Evolutionary conservation across 2,888 invertebrate genomes (phyloP), one percentile per base, ranked within the genome.

Genomic region (Mesoligia furuncula): DNA sequence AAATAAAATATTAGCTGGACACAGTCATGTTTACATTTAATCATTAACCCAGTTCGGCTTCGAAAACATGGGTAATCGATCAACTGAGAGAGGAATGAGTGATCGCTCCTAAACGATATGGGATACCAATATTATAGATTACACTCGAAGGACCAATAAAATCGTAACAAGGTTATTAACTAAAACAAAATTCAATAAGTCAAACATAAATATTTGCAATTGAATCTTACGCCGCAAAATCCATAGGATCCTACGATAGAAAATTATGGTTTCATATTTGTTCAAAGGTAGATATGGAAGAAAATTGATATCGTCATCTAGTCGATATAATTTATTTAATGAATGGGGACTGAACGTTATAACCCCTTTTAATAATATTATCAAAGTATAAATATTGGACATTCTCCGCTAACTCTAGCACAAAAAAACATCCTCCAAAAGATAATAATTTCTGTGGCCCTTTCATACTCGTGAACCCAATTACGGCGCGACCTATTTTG

Each of bases 21-120:
- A 69, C 17, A 36, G 36, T 36, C 36, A 36, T 71, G 62, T 64
- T 81, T 77, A 81, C 61, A 79, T 70, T 73, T 51, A 61, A 73
- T 73, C 65, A 59, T 67, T 83, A 83, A 78, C 73, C 79, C 73
- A 68, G 4, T 61, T 73, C 27, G 20, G 51, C 48, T 9, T 57
- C 59, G n/a, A 61, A 73, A 67, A 72, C 51, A 67, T 77, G 67
- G 39, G 68, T 66, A 79, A 83, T 83, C 79, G 65, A 83, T 81
- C 79, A 79, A 66, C 15, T 64, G 17, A 61, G 77, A 71, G 59
- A 65, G 69, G 65, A 27, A 48, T 73, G 83, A 83, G 51, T 73
- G 79, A 79, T 78, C 6, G 65, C 1, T 42, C 24, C 31, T 78
- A 36, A 72, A 77, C 71, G 0, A 57, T 67, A 62, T 54, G 17